Evolutionary conservation across 2,113 vertebrate genomes (phyloP).

Genomic region (Panthera leo): DNA sequence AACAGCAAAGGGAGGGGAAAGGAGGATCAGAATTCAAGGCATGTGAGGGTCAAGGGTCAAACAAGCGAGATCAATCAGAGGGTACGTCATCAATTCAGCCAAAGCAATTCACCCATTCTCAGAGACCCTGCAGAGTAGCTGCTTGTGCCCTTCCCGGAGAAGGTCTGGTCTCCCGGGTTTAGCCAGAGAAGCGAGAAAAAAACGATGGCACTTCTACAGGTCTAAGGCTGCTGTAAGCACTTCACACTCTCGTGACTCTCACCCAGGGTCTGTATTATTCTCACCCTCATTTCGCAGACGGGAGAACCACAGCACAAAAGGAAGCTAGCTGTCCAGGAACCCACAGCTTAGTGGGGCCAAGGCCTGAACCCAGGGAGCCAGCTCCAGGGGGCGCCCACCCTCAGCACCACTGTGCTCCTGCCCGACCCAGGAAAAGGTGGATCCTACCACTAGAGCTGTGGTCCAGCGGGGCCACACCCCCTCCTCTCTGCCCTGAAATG

Average conservation of each 20-base stretch:
- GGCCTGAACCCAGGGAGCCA: not conserved
- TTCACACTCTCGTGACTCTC: not conserved
- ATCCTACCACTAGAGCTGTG: accelerated
- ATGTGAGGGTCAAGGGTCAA: constrained; percentile 61
- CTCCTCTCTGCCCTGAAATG: not conserved
- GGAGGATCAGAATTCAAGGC: constrained; percentile 55
- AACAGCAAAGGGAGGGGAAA: not conserved
- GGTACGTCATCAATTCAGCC: not conserved
- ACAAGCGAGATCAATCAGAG: constrained; percentile 45
- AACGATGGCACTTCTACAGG: not conserved
- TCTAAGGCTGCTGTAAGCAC: not conserved
- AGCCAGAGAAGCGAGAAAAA: not conserved
- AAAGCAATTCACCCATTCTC: not conserved
- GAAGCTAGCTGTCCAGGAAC: not conserved
- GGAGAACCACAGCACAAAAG: not conserved
- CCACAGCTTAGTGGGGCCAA: not conserved
- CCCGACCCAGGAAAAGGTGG: not conserved
- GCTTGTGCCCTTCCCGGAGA: not conserved
- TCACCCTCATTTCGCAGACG: not conserved
- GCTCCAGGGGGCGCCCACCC: not conserved
- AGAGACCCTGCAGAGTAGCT: not conserved
- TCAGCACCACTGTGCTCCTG: accelerated
- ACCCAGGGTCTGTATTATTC: too few species aligned
- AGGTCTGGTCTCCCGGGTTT: not conserved
- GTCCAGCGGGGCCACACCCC: not conserved